Evolutionary conservation across 2,888 invertebrate genomes (phyloP).

Genomic region (Meganola albula): DNA sequence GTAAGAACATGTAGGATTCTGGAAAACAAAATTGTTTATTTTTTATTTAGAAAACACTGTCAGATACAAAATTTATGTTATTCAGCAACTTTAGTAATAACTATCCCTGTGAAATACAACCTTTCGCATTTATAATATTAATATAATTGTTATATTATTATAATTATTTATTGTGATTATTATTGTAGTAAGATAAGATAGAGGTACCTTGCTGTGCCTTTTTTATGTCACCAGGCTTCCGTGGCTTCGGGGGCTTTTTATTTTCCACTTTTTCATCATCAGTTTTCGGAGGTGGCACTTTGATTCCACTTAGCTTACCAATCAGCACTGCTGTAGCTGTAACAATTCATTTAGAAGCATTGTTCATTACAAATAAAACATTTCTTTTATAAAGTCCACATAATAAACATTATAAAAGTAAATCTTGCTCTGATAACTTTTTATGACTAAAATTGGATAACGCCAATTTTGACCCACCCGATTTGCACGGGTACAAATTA

Average conservation of each 20-base stretch:
- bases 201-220: constrained; percentile 23
- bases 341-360: constrained; percentile 8
- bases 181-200: too few species aligned
- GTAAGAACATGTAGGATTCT: constrained; percentile 42
- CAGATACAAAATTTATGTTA: background rate
- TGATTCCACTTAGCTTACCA: constrained; percentile 57
- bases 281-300: constrained; percentile 41
- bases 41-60: background rate
- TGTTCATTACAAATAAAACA: background rate
- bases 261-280: constrained; percentile 40
- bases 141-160: too few species aligned
- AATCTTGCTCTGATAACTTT: too few species aligned
- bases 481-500: too few species aligned
- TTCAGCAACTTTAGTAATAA: too few species aligned
- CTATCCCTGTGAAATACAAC: too few species aligned
- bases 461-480: too few species aligned
- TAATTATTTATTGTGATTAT: too few species aligned
- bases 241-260: constrained; percentile 58
- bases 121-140: too few species aligned
- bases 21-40: constrained; percentile 3
- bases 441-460: too few species aligned
- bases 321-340: constrained; percentile 58
- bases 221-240: constrained; percentile 53
- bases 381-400: too few species aligned
- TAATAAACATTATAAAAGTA: too few species aligned